These are phyloP conservation scores for human DNA, from an alignment of 2,113 vertebrate species.

Conservation along the genomic window GRCh38 chr19:5253001-5253500, in stretches of 20 bases:
- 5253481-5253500: neutral
- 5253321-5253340: neutral
- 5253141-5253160: neutral
- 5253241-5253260: neutral
- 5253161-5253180: neutral
- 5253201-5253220: neutral
- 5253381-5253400: neutral
- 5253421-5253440: fast-evolving
- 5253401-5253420: neutral
- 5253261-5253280: neutral
- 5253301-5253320: neutral
- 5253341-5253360: neutral
- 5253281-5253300: neutral
- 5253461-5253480: neutral
- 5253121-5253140: neutral
- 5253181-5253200: neutral
- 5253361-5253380: neutral
- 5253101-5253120: neutral
- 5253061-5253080: neutral
- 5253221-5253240: neutral
- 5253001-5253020: neutral
- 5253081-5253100: neutral
- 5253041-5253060: neutral
- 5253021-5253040: neutral
- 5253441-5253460: neutral